Evolutionary conservation across 2,888 invertebrate species (phyloP), one percentile per base, ranked within the genome.

Genomic region (Amiota mariae): DNA sequence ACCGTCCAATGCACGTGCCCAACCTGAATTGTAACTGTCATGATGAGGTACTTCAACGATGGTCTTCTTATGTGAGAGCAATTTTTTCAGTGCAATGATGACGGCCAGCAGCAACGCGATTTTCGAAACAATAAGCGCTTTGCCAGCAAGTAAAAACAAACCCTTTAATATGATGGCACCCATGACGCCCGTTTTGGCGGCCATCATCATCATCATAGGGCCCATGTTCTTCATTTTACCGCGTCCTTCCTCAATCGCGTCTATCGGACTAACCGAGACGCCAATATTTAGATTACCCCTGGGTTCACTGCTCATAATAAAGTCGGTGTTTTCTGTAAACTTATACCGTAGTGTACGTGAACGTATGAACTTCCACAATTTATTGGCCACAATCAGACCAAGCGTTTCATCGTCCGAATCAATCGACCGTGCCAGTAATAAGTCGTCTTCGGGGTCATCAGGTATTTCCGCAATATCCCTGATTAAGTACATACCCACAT

Each of bases 121-220:
- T 92, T 96, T 96, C 81, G 95, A 95, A 77, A 96, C 93, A 59
- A 96, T 92, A 6, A 96, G 91, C 46, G 96, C 96, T 91, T 96
- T 96, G 85, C 96, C 96, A 49, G 96, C 96, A 79, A 96, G 92
- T 8, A 96, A 91, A 15, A 94, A 94, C 4, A 96, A 90, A 18
- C 94, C 95, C 86, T 96, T 96, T 89, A 96, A 94, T 48, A 95
- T 93, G 70, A 96, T 87, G 64, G 95, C 95, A 71, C 95, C 96
- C 46, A 96, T 92, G 70, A 96, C 91, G 85, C 95, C 96, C 73
- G 95, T 92, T 89, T 96, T 96, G 90, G 96, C 92, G 8, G 94
- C 94, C 59, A 94, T 94, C 13, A 95, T 93, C 0, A 95, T 95
- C 49, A 96, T 90, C 72, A 96, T 88, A 0, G 94, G 93, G 0